Evolutionary conservation across 2,797 vertebrate species (phyloP).

Genomic region (Ctenopoma multispine): DNA sequence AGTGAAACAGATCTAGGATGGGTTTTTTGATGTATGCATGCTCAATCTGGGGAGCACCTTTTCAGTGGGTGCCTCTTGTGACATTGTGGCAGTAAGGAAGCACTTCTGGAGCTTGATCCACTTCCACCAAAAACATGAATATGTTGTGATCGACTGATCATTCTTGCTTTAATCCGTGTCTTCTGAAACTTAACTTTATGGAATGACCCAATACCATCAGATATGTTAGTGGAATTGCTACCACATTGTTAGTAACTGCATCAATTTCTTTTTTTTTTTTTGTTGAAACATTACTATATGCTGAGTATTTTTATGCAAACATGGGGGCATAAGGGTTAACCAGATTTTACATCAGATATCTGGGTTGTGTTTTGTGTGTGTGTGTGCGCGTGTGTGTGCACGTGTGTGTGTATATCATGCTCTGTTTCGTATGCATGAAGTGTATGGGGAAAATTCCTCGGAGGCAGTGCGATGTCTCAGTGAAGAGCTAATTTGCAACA

Average conservation of each 20-base stretch:
- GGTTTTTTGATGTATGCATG: too few species aligned
- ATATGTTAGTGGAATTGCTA: not conserved
- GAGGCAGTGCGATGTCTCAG: slow-evolving; percentile 14
- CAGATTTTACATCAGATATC: slow-evolving; percentile 24
- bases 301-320: not conserved
- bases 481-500: slow-evolving; percentile 43
- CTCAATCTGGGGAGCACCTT: too few species aligned
- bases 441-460: not conserved
- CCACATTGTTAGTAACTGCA: not conserved
- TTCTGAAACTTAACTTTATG: not conserved
- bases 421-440: slow-evolving; percentile 16
- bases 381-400: slow-evolving; percentile 4
- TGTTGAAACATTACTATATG: not conserved
- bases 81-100: too few species aligned
- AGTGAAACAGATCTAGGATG: too few species aligned
- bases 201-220: not conserved
- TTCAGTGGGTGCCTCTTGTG: too few species aligned
- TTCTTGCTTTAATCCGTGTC: not conserved
- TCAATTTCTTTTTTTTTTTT: too few species aligned
- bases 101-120: too few species aligned
- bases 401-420: not conserved
- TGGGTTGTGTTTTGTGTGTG: slow-evolving; percentile 3
- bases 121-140: not conserved
- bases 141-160: not conserved
- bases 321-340: slow-evolving; percentile 33